Conservation (phyloP, 2,797 vertebrate genomes). For the Tamandua tetradactyla region DNA sequence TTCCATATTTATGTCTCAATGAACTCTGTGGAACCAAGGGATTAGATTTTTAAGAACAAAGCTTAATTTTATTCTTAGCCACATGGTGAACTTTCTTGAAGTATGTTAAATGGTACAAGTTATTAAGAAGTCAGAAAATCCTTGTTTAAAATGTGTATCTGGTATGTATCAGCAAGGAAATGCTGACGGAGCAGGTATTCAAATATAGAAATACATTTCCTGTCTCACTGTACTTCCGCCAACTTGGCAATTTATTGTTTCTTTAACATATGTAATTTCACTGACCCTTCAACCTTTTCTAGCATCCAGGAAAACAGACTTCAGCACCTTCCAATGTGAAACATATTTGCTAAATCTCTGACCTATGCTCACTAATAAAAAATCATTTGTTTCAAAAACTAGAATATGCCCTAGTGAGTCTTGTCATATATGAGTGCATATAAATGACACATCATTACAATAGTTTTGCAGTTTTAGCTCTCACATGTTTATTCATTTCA, state of each 20-base stretch:
- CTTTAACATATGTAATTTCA: slow-evolving; percentile 49
- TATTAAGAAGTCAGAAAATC: slow-evolving; percentile 59
- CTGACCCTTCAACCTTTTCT: slow-evolving; percentile 56
- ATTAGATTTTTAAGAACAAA: slow-evolving; percentile 67
- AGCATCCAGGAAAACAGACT: slow-evolving; percentile 66
- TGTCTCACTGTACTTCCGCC: slow-evolving; percentile 27
- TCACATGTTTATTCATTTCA: background rate
- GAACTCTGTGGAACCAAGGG: slow-evolving; percentile 51
- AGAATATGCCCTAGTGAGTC: too few species aligned
- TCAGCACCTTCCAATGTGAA: slow-evolving; percentile 62
- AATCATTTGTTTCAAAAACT: background rate
- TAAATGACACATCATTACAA: background rate
- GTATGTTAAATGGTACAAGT: slow-evolving; percentile 61
- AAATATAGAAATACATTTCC: slow-evolving; percentile 63
- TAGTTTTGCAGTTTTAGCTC: slow-evolving; percentile 9
- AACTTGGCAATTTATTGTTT: slow-evolving; percentile 62
- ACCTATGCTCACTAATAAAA: background rate
- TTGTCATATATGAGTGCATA: too few species aligned
- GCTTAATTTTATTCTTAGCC: slow-evolving; percentile 44
- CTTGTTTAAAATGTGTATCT: slow-evolving; percentile 67
- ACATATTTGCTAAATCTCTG: slow-evolving; percentile 58
- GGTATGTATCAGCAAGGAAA: slow-evolving; percentile 61
- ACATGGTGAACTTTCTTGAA: slow-evolving; percentile 38
- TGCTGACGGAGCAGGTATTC: slow-evolving; percentile 22
- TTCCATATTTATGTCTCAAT: slow-evolving; percentile 65